These are phyloP conservation scores for Origma solitaria DNA, from an alignment of 2,113 vertebrate genomes.

Conservation along the genomic window DNA sequence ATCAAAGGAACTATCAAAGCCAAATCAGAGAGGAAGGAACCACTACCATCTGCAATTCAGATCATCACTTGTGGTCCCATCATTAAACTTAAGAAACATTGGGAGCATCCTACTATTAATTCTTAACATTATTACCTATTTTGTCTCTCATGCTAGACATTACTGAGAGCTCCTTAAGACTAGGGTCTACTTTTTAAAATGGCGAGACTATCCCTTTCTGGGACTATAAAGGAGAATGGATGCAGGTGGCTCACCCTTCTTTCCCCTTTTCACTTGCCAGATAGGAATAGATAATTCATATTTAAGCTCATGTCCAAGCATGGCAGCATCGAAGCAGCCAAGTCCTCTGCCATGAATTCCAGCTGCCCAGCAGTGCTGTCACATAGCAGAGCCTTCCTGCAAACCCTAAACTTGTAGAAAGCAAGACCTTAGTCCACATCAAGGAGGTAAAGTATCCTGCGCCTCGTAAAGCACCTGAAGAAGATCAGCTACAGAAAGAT, in stretches of 20 bases:
- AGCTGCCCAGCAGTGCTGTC: neutral
- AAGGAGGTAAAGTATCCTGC: neutral
- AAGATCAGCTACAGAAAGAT: neutral
- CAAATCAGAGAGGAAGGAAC: conserved; percentile 9
- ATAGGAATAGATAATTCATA: neutral
- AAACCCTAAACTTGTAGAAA: neutral
- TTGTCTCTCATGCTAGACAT: neutral
- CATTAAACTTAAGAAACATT: neutral
- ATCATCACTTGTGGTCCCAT: neutral
- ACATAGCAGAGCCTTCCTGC: neutral
- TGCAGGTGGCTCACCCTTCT: neutral
- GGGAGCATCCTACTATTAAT: neutral
- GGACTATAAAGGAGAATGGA: neutral
- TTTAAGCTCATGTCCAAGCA: neutral
- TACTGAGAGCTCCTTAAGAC: neutral
- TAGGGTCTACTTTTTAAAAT: neutral
- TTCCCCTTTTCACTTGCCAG: neutral
- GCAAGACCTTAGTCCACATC: neutral
- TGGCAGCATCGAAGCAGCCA: neutral
- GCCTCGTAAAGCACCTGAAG: neutral
- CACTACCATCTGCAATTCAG: conserved; percentile 40
- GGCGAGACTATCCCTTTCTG: neutral
- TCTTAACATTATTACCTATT: neutral
- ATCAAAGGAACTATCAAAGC: conserved; percentile 48
- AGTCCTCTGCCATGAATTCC: neutral